phyloP scores from a whole-genome alignment of 1,140 invertebrate species.

The Euura lappo region DNA sequence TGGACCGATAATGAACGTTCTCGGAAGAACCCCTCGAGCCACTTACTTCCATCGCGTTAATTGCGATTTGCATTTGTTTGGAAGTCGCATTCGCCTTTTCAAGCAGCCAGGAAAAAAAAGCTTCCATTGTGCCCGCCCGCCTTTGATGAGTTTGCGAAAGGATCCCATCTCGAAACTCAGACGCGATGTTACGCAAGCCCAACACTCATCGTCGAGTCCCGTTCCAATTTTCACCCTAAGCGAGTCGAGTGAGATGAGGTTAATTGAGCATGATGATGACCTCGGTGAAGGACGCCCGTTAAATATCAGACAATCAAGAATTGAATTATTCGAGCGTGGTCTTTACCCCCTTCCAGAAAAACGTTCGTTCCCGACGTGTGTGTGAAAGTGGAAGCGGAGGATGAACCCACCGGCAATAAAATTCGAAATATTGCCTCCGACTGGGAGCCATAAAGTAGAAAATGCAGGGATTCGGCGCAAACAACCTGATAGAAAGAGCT shows the following conservation, averaged over 20 bases:
- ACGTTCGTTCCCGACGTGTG: background rate
- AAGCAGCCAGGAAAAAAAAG: background rate
- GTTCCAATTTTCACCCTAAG: background rate
- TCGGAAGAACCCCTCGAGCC: background rate
- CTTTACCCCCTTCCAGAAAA: background rate
- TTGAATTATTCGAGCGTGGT: background rate
- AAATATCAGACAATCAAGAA: background rate
- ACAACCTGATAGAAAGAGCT: conserved; percentile 23
- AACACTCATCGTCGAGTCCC: background rate
- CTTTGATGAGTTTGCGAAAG: background rate
- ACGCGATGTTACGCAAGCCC: background rate
- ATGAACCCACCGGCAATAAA: conserved; percentile 36
- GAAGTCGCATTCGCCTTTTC: background rate
- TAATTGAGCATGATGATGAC: background rate
- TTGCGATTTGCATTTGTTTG: background rate
- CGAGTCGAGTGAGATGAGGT: background rate
- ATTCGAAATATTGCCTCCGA: conserved; percentile 44
- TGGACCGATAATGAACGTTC: too few species aligned
- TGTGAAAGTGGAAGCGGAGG: background rate
- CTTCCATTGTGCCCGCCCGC: background rate
- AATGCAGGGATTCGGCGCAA: conserved; percentile 43
- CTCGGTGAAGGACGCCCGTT: background rate
- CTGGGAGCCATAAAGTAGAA: conserved; percentile 50
- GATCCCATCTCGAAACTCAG: background rate
- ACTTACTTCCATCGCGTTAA: background rate